Evolutionary conservation across 2,797 vertebrate genomes (phyloP).

Genomic region (Leontocebus nigricollis): DNA sequence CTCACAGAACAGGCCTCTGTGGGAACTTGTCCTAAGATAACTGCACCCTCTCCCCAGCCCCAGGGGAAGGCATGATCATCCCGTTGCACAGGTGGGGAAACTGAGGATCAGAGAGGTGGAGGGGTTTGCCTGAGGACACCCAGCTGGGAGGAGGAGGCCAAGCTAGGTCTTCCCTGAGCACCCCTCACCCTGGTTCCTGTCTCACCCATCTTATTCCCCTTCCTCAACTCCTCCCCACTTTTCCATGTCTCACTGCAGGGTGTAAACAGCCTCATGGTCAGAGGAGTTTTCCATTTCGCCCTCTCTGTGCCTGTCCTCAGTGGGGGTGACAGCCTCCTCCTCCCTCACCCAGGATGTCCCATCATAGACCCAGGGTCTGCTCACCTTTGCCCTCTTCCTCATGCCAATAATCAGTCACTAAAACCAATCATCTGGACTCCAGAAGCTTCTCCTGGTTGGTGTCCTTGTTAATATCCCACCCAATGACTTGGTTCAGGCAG

Average conservation of each 20-base stretch:
- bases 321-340: neutral
- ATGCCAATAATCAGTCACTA: neutral
- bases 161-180: neutral
- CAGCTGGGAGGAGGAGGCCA: too few relatives aligned
- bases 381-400: neutral
- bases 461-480: neutral
- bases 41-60: too few relatives aligned
- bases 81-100: too few relatives aligned
- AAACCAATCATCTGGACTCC: neutral
- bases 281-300: neutral
- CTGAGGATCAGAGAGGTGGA: neutral
- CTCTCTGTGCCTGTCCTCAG: neutral
- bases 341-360: neutral
- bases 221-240: too few relatives aligned
- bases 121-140: neutral
- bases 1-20: neutral
- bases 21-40: too few relatives aligned
- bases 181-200: fast-evolving
- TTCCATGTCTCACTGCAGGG: fast-evolving
- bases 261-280: fast-evolving
- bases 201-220: fast-evolving
- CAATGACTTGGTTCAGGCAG: too few relatives aligned
- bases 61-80: too few relatives aligned
- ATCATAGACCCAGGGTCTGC: neutral
- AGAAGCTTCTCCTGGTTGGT: neutral